Base-by-base conservation (phyloP, 2,888 invertebrate species). In the Tanypteryx hageni region DNA sequence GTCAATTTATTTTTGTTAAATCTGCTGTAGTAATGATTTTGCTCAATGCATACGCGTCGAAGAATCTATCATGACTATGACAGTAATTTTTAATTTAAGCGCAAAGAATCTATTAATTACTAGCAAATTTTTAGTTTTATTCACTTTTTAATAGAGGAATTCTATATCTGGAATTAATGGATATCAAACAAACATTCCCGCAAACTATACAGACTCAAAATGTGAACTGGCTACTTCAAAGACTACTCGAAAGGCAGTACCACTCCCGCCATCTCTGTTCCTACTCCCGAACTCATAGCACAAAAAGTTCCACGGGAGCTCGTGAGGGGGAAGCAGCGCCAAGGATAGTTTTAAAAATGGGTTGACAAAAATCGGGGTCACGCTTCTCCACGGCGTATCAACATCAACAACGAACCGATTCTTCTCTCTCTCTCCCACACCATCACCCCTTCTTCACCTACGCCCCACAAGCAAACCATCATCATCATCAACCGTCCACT, bases 361-460 rank as follows among this genome's bases (percentile, higher is more conserved):
- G 68, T 68, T 68, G 76, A 76, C 76, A 76, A 76, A 76, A 76
- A 76, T 76, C 76, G 76, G 76, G 76, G 76, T 76, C 76, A 76
- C 76, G 76, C 76, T 22, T 76, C 76, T 76, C 76, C 76, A 76
- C 76, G 76, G 13, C 76, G 76, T 76, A 76, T 76, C 76, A 76
- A 76, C 76, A 76, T 27, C 76, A 27, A 27, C 76, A 76, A 76
- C 76, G 76, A 27, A 76, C 76, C 76, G 76, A 76, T n/a, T n/a
- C n/a, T n/a, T n/a, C n/a, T n/a, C 76, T 76, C 76, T 27, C 76
- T 18, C 27, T 18, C 76, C 9, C 76, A 44, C 5, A 44, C 44
- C 44, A 44, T 44, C 76, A 68, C 68, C 68, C 18, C 76, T 27
- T 76, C 76, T 76, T 76, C 76, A 76, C 76, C 76, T 27, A 22